Evolutionary conservation across 64 coral and sea anemone genomes (phyloP), one percentile per base, ranked within the genome.

Genomic region (Acropora yongei): DNA sequence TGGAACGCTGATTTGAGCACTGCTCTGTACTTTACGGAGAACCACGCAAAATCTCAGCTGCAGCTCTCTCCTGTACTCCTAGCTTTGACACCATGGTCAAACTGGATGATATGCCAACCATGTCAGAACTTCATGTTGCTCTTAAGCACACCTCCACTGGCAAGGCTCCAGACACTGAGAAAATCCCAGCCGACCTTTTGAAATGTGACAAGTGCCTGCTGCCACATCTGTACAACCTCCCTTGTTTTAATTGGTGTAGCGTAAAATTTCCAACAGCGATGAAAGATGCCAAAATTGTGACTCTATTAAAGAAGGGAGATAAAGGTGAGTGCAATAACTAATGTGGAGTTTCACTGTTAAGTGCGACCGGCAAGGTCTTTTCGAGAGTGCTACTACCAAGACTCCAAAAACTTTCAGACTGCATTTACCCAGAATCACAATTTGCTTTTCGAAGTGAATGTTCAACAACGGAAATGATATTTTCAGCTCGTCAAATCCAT

Each of bases 1-100:
- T 75, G 42, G 72, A 75, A 75, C n/a, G 72, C n/a, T 75, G 72
- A 16, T 6, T 75, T 16, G 72, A 75, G 42, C 72, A 75, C 72
- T 75, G 17, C 72, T 75, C 72, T 39, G 72, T 6, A 43, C 72
- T 75, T 39, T n/a, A 75, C 51, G 2, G 51, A 55, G 51, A 55
- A 55, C 51, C 51, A 55, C 51, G 51, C 51, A 55, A 55, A 5
- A 55, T 55, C 10, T 8, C 51, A 55, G 51, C 51, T 10, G 51
- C 51, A 55, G 51, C 51, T 8, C 2, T 55, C 51, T 0, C 51
- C 51, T 55, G 6, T 55, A 19, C 66, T 17, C 13, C 66, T 0
- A 68, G 66, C 66, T 19, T 17, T 68, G n/a, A 55, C 51, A 53
- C 49, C 49, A 53, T 53, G 49, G 49, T 53, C 49, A 7, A 53